phyloP scores from a whole-genome alignment of 2,888 invertebrate species.

The Xanthorhoe spadicearia region DNA sequence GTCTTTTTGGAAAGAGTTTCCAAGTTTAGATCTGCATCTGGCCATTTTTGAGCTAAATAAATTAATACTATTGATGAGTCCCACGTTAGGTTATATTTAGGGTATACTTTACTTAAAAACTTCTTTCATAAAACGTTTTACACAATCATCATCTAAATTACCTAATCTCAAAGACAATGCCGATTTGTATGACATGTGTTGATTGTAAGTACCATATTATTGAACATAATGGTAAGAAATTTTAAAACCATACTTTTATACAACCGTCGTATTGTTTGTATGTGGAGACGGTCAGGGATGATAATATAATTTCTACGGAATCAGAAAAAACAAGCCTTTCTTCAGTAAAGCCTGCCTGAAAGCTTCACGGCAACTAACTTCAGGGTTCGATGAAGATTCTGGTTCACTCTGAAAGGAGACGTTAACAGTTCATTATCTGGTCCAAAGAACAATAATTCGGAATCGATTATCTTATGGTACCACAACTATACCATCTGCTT shows the following conservation, averaged over 20 bases:
- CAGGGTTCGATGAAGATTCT: constrained; percentile 26
- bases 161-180: constrained; percentile 19
- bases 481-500: constrained; percentile 30
- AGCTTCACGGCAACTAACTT: constrained; percentile 33
- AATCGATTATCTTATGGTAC: constrained; percentile 25
- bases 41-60: constrained; percentile 15
- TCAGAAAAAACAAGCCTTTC: not conserved
- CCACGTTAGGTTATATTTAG: constrained; percentile 29
- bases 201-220: constrained; percentile 20
- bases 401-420: constrained; percentile 31
- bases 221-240: constrained; percentile 20
- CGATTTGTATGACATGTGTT: constrained; percentile 21
- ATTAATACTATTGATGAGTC: constrained; percentile 26
- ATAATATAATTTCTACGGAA: constrained; percentile 31
- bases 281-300: constrained; percentile 22
- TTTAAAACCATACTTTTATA: constrained; percentile 25
- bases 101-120: not conserved
- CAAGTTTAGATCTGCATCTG: not conserved
- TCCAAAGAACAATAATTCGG: constrained; percentile 22
- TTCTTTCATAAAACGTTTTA: constrained; percentile 31
- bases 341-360: constrained; percentile 24
- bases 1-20: constrained; percentile 22
- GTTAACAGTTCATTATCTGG: constrained; percentile 22
- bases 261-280: constrained; percentile 33
- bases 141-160: constrained; percentile 14